A percentile compares a stretch with the other conserved stretches of the same genome.
Conservation (phyloP, 2,888 invertebrate species). For the Melitaea athalia region DNA sequence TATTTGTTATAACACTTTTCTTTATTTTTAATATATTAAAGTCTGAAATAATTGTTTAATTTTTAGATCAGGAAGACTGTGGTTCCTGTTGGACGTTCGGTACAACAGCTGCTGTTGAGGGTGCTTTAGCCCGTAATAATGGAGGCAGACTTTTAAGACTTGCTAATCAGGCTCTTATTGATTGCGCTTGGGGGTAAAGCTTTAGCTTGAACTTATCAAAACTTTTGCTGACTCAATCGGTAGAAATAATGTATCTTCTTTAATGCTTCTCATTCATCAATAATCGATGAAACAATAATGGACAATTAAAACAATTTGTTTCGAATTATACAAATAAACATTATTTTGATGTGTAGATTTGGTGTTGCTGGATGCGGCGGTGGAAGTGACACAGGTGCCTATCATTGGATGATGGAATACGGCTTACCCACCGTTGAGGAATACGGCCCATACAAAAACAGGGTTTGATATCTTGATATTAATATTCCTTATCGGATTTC, state of each 20-base stretch:
- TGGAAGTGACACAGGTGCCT: slow-evolving; percentile 93
- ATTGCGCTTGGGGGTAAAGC: slow-evolving; percentile 63
- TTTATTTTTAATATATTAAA: not conserved
- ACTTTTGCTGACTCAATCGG: not conserved
- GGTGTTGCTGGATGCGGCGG: slow-evolving; percentile 95
- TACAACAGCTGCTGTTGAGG: slow-evolving; percentile 62
- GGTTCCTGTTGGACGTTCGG: slow-evolving; percentile 67
- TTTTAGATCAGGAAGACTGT: slow-evolving; percentile 61
- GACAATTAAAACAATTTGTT: not conserved
- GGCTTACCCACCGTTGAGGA: slow-evolving; percentile 91
- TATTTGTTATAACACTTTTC: too few species aligned
- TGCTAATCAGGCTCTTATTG: slow-evolving; percentile 65
- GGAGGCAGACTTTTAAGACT: slow-evolving; percentile 62
- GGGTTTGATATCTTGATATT: slow-evolving; percentile 61
- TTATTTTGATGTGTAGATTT: slow-evolving; percentile 71
- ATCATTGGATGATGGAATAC: slow-evolving; percentile 92
- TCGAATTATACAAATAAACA: not conserved
- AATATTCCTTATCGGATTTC: not conserved
- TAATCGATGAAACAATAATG: not conserved
- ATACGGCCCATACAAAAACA: slow-evolving; percentile 93
- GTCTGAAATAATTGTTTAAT: not conserved
- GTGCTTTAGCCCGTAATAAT: slow-evolving; percentile 61
- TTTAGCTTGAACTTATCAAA: not conserved
- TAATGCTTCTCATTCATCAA: not conserved
- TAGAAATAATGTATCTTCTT: not conserved